A percentile compares a stretch with the other conserved stretches of the same genome.
These are phyloP conservation scores for Acanthisitta chloris DNA, from an alignment of 2,113 vertebrate species.

Conservation along the genomic window DNA sequence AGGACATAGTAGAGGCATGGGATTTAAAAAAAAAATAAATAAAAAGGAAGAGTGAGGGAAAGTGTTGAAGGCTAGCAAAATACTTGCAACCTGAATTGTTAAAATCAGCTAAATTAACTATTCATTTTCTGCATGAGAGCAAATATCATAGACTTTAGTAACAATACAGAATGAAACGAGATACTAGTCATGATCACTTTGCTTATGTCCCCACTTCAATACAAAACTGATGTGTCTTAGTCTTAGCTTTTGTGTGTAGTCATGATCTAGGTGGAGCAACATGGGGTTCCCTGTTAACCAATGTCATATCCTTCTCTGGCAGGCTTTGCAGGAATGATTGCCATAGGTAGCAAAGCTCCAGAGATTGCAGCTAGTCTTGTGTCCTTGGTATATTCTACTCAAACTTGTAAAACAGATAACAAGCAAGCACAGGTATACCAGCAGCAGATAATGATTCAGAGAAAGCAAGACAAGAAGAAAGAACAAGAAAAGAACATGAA, in stretches of 20 bases:
- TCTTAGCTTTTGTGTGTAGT: neutral
- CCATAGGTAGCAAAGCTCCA: neutral
- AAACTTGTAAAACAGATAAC: neutral
- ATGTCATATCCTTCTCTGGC: neutral
- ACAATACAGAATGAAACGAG: neutral
- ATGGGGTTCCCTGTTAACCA: neutral
- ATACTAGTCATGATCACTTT: neutral
- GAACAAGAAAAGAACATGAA: too few species aligned
- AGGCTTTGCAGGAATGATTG: neutral
- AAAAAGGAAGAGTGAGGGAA: fast-evolving
- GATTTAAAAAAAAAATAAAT: neutral
- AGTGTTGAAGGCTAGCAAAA: neutral
- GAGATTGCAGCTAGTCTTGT: neutral
- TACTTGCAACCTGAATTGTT: neutral
- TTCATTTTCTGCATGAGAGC: neutral
- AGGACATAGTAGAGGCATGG: neutral
- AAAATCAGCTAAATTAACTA: neutral
- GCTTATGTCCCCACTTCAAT: neutral
- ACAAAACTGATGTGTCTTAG: neutral
- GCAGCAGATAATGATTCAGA: neutral
- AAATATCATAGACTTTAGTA: neutral
- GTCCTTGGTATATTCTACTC: neutral
- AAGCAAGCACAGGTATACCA: neutral
- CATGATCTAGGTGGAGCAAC: neutral
- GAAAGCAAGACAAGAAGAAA: neutral